A percentile compares a stretch with the other conserved stretches of the same genome.
Conservation (phyloP, 2,797 vertebrate species). For the Ctenopoma kingsleyae region DNA sequence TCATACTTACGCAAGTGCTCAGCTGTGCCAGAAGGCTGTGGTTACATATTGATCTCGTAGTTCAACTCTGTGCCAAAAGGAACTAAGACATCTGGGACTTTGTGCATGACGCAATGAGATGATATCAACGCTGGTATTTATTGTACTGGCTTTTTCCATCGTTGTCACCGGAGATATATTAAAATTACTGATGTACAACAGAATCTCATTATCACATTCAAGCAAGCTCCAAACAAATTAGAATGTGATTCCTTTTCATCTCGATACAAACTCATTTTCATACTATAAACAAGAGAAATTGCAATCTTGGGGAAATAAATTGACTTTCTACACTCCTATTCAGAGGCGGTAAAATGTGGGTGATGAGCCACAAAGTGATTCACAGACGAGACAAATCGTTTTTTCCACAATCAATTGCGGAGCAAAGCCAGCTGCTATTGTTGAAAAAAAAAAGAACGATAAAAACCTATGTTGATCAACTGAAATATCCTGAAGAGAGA, state of each 20-base stretch:
- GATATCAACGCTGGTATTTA: conserved; percentile 43
- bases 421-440: conserved; percentile 35
- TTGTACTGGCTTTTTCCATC: conserved; percentile 43
- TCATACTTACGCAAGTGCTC: background rate
- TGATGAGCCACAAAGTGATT: conserved; percentile 65
- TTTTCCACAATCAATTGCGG: conserved; percentile 55
- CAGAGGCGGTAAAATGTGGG: conserved; percentile 60
- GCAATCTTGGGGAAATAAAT: conserved; percentile 73
- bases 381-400: conserved; percentile 43
- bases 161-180: conserved; percentile 61
- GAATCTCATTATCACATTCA: conserved; percentile 73
- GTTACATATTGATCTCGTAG: conserved; percentile 14
- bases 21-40: conserved; percentile 1
- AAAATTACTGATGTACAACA: conserved; percentile 63
- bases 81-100: conserved; percentile 17
- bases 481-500: conserved; percentile 24
- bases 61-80: conserved; percentile 3
- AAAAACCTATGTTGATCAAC: conserved; percentile 36
- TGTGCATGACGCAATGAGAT: conserved; percentile 28
- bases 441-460: conserved; percentile 24
- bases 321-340: conserved; percentile 56
- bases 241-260: conserved; percentile 69
- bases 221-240: conserved; percentile 73
- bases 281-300: conserved; percentile 75
- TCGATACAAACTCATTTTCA: conserved; percentile 73